Evolutionary conservation across 2,888 invertebrate species (phyloP).

Genomic region (Spilarctia lutea): DNA sequence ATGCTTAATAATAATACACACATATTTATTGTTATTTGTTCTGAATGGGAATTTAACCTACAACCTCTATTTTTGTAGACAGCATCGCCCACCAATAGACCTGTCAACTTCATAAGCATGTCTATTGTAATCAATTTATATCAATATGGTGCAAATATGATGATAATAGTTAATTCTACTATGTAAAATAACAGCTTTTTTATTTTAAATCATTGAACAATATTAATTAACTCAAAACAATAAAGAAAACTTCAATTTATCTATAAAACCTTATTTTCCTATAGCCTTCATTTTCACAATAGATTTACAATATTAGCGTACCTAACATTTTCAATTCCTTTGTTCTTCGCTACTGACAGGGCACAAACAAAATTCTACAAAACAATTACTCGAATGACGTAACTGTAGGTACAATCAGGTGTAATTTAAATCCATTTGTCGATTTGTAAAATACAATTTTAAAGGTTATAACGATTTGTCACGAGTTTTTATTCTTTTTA

Average conservation of each 20-base stretch:
- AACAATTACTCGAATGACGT: conserved; percentile 17
- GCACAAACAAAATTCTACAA: conserved; percentile 6
- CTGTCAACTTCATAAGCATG: too few species aligned
- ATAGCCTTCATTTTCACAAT: conserved; percentile 17
- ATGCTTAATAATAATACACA: too few species aligned
- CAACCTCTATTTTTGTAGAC: background rate
- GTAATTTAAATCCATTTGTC: background rate
- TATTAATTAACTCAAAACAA: background rate
- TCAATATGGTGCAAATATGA: background rate
- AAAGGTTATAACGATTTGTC: conserved; percentile 14
- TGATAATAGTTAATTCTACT: too few species aligned
- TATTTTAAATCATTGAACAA: background rate
- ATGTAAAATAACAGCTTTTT: too few species aligned
- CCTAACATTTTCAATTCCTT: conserved; percentile 19
- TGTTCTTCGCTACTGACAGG: conserved; percentile 9
- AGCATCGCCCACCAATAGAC: too few species aligned
- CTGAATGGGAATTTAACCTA: background rate
- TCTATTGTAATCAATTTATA: background rate
- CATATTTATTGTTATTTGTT: background rate
- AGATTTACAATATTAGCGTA: conserved; percentile 13
- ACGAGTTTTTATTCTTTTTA: conserved; percentile 11
- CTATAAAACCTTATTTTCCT: conserved; percentile 8
- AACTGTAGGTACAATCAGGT: conserved; percentile 9
- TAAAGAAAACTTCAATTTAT: conserved; percentile 1
- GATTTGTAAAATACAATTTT: conserved; percentile 10